Evolutionary conservation across 2,888 invertebrate genomes (phyloP), one percentile per base, ranked within the genome.

Genomic region (Opisthograptis luteolata): DNA sequence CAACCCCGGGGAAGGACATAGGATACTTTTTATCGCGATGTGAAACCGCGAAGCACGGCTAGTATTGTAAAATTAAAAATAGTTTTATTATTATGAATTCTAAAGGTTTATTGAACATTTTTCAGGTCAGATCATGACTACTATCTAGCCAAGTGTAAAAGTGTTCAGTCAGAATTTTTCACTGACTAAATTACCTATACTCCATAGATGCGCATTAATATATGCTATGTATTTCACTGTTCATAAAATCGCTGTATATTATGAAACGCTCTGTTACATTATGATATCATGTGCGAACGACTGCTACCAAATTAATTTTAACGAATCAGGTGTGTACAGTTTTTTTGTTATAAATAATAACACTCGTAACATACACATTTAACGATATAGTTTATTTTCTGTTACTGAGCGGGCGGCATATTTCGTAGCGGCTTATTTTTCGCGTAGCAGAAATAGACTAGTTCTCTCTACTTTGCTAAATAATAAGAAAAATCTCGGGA

Each of bases 401-500:
- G 60, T 70, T 70, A 76, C 71, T 63, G 68, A 61, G 64, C 77
- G 79, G 72, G 60, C 76, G 79, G 73, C 77, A 80, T 79, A 80
- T 84, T 85, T 81, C 76, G 80, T 76, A 78, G 75, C 75, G 76
- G 74, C 79, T 84, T 88, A 87, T 89, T 89, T 87, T 89, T 88
- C 83, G 80, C 81, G 75, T 84, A 76, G 82, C 87, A 78, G 70
- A 90, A 90, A 90, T 90, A 90, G 89, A 86, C 76, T 79, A 76
- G 81, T 84, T 84, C 81, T 82, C 87, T 84, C n/a, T 25, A 82
- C 81, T 89, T 86, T 79, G 85, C 89, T 89, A 84, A 90, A 90
- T 89, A 90, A 89, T 89, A 90, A 84, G 89, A 90, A 88, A 88
- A 87, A 86, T 84, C 81, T 84, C 85, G 79, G 79, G 88, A 89